A percentile compares a stretch with the other conserved stretches of the same genome.
Conservation (phyloP, 2,888 invertebrate species). For the Xestoiulus laeticollis region DNA sequence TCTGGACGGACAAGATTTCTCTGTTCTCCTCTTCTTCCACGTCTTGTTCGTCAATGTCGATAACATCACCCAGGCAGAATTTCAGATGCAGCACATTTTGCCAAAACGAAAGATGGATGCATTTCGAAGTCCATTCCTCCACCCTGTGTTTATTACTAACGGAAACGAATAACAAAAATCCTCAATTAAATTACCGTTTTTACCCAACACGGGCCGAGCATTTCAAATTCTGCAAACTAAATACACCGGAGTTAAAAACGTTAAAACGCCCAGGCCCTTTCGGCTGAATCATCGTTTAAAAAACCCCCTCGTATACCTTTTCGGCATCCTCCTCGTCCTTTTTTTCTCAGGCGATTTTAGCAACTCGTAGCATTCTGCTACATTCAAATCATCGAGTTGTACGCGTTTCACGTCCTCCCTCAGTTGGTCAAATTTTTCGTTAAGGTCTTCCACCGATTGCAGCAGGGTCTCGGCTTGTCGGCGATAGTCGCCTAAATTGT, state of each 20-base stretch:
- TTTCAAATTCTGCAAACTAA: too few species aligned
- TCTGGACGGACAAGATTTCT: not conserved
- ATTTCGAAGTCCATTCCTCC: not conserved
- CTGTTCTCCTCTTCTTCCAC: not conserved
- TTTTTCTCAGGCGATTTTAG: not conserved
- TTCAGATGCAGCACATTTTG: not conserved
- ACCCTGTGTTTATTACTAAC: not conserved
- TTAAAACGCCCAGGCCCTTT: too few species aligned
- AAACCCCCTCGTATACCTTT: not conserved
- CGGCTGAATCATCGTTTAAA: too few species aligned
- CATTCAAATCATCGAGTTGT: not conserved
- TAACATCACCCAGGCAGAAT: not conserved
- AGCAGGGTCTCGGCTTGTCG: not conserved
- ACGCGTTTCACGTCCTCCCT: not conserved
- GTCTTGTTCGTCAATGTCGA: not conserved
- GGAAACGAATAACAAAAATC: not conserved
- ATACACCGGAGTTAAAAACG: too few species aligned
- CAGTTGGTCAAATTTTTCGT: not conserved
- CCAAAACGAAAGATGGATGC: constrained; percentile 24
- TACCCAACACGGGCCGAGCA: too few species aligned
- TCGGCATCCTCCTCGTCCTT: not conserved
- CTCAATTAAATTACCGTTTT: too few species aligned
- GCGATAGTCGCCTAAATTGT: not conserved
- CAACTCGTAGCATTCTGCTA: not conserved
- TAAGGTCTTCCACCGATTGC: not conserved